Evolutionary conservation across 2,888 invertebrate species (phyloP), one percentile per base, ranked within the genome.

Genomic region (Andrena praecox): DNA sequence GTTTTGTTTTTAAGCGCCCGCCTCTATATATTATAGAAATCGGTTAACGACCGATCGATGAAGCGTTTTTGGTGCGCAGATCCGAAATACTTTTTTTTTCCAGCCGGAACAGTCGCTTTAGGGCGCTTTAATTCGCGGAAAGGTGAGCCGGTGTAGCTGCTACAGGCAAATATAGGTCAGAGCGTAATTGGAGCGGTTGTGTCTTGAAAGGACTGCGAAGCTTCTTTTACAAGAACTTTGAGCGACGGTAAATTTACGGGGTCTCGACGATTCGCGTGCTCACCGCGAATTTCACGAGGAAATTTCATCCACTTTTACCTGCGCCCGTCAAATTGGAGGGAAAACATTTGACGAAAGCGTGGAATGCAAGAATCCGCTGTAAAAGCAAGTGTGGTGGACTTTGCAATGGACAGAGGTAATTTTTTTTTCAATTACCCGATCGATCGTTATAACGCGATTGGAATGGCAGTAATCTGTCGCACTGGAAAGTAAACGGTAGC

Each of bases 81-180:
- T 42, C 4, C 3, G 42, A 42, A 5, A 42, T 16, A 42, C 3
- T 10, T 12, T 12, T 42, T 12, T 12, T 42, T 4, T 42, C 42
- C 42, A 5, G 3, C 1, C 16, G 42, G 42, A 16, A 42, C 42
- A 42, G 42, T 42, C 16, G 42, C 42, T 42, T 42, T 3, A n/a
- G 42, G 6, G 8, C 20, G 56, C n/a, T 7, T n/a, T 75, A 31
- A 20, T 63, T 35, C n/a, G 29, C 20, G 16, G 8, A 12, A 16
- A 35, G 24, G 56, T 48, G 29, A 6, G 20, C 5, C n/a, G 10
- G 50, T 20, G 20, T 8, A 33, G 10, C 16, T 52, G 50, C n/a
- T 64, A 29, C 54, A 48, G 33, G 8, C 20, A 33, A 27, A 80
- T 76, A 52, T 76, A 67, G 82, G 80, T 82, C 76, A 76, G 8